A percentile compares a stretch with the other conserved stretches of the same genome.
phyloP scores from a whole-genome alignment of 2,113 vertebrate genomes.

The Labeo catla region DNA sequence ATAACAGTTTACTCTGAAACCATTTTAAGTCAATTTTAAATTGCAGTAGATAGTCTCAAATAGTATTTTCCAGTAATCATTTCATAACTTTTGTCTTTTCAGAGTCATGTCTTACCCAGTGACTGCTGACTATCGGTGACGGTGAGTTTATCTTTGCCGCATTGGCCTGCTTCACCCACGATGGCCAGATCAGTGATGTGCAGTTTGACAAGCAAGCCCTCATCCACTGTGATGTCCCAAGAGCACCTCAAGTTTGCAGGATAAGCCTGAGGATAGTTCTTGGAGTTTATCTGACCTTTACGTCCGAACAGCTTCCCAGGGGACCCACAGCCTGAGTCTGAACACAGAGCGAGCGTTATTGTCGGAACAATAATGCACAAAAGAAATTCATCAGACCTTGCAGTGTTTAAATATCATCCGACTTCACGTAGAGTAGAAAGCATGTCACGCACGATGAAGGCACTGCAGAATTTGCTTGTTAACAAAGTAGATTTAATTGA shows the following conservation, averaged over 20 bases:
- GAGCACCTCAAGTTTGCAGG: slow-evolving; percentile 67
- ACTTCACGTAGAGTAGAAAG: neutral
- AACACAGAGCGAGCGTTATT: neutral
- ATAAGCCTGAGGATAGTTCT: slow-evolving; percentile 73
- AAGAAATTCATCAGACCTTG: neutral
- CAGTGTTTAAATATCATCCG: slow-evolving; percentile 30
- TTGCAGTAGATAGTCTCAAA: too few relatives aligned
- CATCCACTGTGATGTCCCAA: slow-evolving; percentile 75
- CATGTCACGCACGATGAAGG: neutral
- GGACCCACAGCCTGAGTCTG: slow-evolving; percentile 66
- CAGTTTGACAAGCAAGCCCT: slow-evolving; percentile 70
- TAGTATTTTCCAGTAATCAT: too few relatives aligned
- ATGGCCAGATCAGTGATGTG: slow-evolving; percentile 73
- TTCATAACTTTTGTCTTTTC: neutral
- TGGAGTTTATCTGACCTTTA: slow-evolving; percentile 72
- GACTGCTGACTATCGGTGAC: slow-evolving; percentile 69
- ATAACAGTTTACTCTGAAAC: neutral
- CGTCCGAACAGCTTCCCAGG: slow-evolving; percentile 62
- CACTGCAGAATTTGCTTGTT: neutral
- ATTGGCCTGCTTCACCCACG: slow-evolving; percentile 70
- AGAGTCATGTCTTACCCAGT: slow-evolving; percentile 61
- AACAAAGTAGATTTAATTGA: neutral
- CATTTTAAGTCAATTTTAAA: too few relatives aligned
- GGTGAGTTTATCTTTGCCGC: slow-evolving; percentile 69
- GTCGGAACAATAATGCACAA: neutral